These are phyloP conservation scores for Nomada ferruginata DNA, from an alignment of 2,888 invertebrate genomes.

Conservation along the genomic window DNA sequence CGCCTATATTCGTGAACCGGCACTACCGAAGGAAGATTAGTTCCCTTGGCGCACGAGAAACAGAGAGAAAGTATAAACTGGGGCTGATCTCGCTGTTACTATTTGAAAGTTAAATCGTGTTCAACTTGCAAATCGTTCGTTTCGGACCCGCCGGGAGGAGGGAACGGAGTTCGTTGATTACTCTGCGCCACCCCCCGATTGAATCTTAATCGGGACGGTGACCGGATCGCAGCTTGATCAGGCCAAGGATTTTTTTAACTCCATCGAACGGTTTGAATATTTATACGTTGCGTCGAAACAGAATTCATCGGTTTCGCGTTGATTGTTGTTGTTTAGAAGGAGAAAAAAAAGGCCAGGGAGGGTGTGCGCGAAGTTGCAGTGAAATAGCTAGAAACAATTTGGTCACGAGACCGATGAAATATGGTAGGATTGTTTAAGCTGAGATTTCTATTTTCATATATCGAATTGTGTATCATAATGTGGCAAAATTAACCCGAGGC, in stretches of 20 bases:
- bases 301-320: not conserved
- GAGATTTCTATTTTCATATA: too few relatives aligned
- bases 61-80: constrained; percentile 41
- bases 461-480: too few relatives aligned
- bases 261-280: not conserved
- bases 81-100: constrained; percentile 45
- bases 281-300: not conserved
- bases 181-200: constrained; percentile 55
- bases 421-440: too few relatives aligned
- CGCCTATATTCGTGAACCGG: constrained; percentile 16
- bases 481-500: too few relatives aligned
- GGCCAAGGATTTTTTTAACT: constrained; percentile 7
- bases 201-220: constrained; percentile 64
- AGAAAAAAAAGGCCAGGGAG: not conserved
- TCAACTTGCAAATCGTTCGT: constrained; percentile 75
- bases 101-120: constrained; percentile 76
- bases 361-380: too few relatives aligned
- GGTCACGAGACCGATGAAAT: too few relatives aligned
- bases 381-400: too few relatives aligned
- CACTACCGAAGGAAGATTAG: constrained; percentile 50
- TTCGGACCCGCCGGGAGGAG: constrained; percentile 33
- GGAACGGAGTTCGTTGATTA: constrained; percentile 61
- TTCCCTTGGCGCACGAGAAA: constrained; percentile 28
- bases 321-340: not conserved
- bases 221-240: constrained; percentile 37